Evolutionary conservation across 2,797 vertebrate genomes (phyloP), one percentile per base, ranked within the genome.

Genomic region (Zenarchopterus dispar): DNA sequence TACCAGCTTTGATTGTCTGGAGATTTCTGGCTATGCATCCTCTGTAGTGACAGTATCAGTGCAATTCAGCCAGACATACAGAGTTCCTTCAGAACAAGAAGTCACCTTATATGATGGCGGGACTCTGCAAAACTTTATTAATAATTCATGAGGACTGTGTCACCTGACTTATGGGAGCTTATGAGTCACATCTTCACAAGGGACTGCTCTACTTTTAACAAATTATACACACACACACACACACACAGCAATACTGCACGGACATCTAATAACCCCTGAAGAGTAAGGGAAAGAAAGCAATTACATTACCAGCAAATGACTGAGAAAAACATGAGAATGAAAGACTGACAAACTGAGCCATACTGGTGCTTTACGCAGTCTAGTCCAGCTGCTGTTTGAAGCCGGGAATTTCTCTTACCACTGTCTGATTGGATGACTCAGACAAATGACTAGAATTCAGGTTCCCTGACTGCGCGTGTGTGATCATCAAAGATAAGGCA

Each of bases 401-500:
- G 84, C 79, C 84, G 77, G 83, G 86, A 89, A 90, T 84, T 80
- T 64, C 49, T 54, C 81, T 85, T 70, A 81, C 65, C 80, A 46
- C 44, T 41, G 80, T 42, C 33, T 67, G 56, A 24, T 11, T 36
- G 55, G 15, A 21, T 91, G 89, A 91, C 68, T 89, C 87, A 91
- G 13, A 84, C 75, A 82, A 85, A 90, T 88, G 84, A 82, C 45
- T 70, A 81, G 84, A 90, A 90, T 87, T 71, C n/a, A 2, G 42
- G 47, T 60, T 50, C 5, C 63, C 17, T 61, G 70, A 82, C 77
- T 39, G 56, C 62, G 23, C 70, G 42, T 45, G 13, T 57, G 55
- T 61, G 67, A 56, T 28, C 13, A 23, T 73, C 54, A 50, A 54
- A n/a, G 8, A 43, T 0, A 24, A 31, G 10, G n/a, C 55, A 17